Evolutionary conservation across 2,888 invertebrate genomes (phyloP).

Genomic region (Conomelus anceps): DNA sequence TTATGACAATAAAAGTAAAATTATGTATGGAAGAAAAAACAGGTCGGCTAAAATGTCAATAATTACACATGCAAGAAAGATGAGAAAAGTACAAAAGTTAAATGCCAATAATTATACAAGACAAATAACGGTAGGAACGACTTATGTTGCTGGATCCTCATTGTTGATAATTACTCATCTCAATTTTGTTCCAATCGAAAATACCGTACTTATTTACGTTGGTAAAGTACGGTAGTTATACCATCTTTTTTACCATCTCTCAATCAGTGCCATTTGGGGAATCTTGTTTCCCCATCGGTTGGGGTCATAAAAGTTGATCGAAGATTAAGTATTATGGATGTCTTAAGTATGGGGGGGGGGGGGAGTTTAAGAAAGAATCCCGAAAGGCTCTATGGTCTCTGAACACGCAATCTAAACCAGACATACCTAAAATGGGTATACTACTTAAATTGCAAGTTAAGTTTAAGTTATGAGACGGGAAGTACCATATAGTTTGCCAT

Average conservation of each 20-base stretch:
- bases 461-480: no score
- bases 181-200: neutral
- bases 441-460: neutral
- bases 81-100: no score
- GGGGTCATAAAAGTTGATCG: neutral
- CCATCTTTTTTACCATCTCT: neutral
- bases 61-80: no score
- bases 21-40: no score
- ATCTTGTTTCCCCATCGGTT: neutral
- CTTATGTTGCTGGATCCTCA: neutral
- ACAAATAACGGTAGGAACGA: neutral
- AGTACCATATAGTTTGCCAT: neutral
- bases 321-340: no score
- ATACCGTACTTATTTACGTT: neutral
- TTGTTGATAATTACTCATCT: neutral
- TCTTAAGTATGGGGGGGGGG: neutral
- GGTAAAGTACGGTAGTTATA: neutral
- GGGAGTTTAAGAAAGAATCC: neutral
- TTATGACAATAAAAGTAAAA: no score
- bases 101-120: neutral
- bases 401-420: neutral
- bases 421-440: neutral
- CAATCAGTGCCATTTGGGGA: neutral
- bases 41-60: no score
- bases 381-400: neutral